These are phyloP conservation scores for Volucella zonaria DNA, from an alignment of 2,888 invertebrate species.

Conservation along the genomic window DNA sequence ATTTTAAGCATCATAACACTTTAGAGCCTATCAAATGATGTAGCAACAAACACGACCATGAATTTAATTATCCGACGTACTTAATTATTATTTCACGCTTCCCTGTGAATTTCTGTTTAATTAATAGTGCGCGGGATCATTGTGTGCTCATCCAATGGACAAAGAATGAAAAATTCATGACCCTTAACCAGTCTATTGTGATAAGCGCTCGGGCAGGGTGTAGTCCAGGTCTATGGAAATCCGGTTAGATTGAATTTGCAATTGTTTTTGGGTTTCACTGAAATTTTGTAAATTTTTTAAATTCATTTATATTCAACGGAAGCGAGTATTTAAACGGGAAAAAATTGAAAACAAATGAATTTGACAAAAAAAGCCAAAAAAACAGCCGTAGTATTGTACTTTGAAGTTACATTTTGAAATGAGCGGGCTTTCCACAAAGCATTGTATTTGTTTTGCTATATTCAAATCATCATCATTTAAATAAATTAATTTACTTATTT, in stretches of 20 bases:
- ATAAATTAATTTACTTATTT: too few species aligned
- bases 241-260: neutral
- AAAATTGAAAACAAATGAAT: too few species aligned
- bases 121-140: conserved; percentile 25
- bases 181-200: conserved; percentile 41
- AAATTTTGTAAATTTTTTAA: neutral
- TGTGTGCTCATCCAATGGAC: conserved; percentile 40
- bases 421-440: too few species aligned
- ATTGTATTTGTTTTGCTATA: too few species aligned
- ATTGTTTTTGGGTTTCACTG: neutral
- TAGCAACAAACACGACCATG: conserved; percentile 17
- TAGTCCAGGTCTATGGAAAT: neutral
- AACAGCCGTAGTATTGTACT: too few species aligned
- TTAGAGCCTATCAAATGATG: conserved; percentile 23
- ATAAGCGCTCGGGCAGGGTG: conserved; percentile 21
- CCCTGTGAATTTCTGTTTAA: neutral
- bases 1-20: conserved; percentile 30
- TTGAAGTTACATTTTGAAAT: too few species aligned
- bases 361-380: too few species aligned
- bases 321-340: too few species aligned
- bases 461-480: too few species aligned
- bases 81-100: conserved; percentile 33
- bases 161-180: conserved; percentile 37
- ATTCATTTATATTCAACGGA: neutral
- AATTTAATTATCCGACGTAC: conserved; percentile 41